Conservation (phyloP, 2,888 invertebrate species). For the Aphrophora alni region DNA sequence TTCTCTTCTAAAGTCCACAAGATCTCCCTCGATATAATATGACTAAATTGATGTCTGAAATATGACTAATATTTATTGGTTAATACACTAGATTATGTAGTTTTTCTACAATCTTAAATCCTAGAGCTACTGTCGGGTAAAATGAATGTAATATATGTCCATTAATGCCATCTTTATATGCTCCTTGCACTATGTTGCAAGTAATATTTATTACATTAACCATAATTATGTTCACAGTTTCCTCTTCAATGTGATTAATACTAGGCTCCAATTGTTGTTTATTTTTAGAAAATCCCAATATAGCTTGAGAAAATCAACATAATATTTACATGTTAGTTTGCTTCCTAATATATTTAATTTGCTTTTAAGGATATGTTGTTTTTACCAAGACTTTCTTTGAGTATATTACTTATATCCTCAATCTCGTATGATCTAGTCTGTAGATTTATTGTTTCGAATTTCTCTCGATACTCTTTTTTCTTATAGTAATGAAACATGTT, state of each 20-base stretch:
- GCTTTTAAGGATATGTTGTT: slow-evolving; percentile 11
- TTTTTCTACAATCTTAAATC: slow-evolving; percentile 16
- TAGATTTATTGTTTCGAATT: background rate
- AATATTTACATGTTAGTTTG: slow-evolving; percentile 3
- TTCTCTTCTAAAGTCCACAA: slow-evolving; percentile 23
- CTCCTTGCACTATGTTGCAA: slow-evolving; percentile 22
- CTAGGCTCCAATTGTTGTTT: background rate
- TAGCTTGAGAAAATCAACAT: slow-evolving; percentile 15
- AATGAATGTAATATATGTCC: slow-evolving; percentile 19
- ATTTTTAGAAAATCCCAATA: background rate
- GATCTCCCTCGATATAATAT: slow-evolving; percentile 6
- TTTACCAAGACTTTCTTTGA: slow-evolving; percentile 6
- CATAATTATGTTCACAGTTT: slow-evolving; percentile 11
- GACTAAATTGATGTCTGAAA: slow-evolving; percentile 23
- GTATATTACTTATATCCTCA: background rate
- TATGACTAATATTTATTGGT: slow-evolving; percentile 4
- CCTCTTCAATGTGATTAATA: background rate
- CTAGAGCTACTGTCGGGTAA: slow-evolving; percentile 17
- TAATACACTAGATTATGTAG: slow-evolving; percentile 22
- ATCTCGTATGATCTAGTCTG: slow-evolving; percentile 23
- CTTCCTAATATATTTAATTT: slow-evolving; percentile 12
- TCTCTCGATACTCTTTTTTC: background rate
- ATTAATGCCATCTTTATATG: slow-evolving; percentile 12
- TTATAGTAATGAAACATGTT: slow-evolving; percentile 3
- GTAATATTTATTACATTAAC: slow-evolving; percentile 17